Evolutionary conservation across 2,797 vertebrate species (phyloP).

Genomic region (Nannoperca australis): DNA sequence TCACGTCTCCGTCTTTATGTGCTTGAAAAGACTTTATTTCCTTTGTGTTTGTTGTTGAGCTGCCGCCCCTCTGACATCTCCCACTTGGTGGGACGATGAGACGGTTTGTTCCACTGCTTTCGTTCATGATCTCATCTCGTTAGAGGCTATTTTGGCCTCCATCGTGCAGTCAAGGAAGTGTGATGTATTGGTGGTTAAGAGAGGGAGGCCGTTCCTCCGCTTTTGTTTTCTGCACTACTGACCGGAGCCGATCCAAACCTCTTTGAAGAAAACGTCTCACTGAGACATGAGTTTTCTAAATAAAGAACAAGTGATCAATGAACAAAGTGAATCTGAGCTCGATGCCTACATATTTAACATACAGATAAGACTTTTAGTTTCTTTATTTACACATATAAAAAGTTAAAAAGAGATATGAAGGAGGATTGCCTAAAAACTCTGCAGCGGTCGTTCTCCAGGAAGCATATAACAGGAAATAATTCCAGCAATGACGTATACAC

Average conservation of each 20-base stretch:
- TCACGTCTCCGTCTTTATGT: conserved; percentile 17
- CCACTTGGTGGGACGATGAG: conserved; percentile 56
- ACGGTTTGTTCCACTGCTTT: conserved; percentile 77
- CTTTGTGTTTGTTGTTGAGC: background rate
- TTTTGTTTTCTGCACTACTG: conserved; percentile 50
- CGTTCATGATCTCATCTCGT: conserved; percentile 77
- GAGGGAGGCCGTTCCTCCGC: conserved; percentile 13
- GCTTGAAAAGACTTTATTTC: conserved; percentile 2
- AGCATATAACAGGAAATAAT: too few relatives aligned
- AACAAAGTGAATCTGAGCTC: background rate
- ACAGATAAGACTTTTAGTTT: too few relatives aligned
- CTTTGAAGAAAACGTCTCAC: conserved; percentile 44
- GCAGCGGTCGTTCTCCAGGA: too few relatives aligned
- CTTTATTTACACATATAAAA: too few relatives aligned
- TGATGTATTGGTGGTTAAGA: conserved; percentile 72
- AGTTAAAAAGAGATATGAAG: too few relatives aligned
- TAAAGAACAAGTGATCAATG: background rate
- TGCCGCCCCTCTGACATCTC: conserved; percentile 47
- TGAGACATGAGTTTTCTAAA: conserved; percentile 22
- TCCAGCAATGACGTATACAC: too few relatives aligned
- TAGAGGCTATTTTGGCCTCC: conserved; percentile 62
- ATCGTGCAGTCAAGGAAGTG: conserved; percentile 49
- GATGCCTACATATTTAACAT: too few relatives aligned
- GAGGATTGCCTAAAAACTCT: too few relatives aligned
- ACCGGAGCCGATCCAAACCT: conserved; percentile 49